These are phyloP conservation scores for Ptilonorhynchus violaceus DNA, from an alignment of 2,113 vertebrate genomes.

Conservation along the genomic window DNA sequence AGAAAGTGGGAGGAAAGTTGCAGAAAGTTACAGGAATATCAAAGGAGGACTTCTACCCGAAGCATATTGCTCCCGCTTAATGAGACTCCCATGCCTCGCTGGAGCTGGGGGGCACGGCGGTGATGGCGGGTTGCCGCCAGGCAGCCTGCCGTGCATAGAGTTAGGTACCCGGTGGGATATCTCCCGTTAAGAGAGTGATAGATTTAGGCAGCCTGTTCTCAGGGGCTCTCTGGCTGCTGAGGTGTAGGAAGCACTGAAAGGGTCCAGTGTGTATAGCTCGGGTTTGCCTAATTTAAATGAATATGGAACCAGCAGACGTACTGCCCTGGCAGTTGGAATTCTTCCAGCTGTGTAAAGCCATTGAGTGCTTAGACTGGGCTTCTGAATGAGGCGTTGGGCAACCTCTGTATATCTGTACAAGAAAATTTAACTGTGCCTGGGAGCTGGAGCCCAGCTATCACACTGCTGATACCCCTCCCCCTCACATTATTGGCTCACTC, in stretches of 20 bases:
- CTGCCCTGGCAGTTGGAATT: background rate
- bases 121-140: background rate
- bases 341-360: background rate
- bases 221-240: background rate
- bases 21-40: background rate
- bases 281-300: background rate
- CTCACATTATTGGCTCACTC: background rate
- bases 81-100: fast-evolving
- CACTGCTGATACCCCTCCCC: background rate
- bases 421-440: background rate
- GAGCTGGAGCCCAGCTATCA: background rate
- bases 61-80: background rate
- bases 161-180: background rate
- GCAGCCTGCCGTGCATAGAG: background rate
- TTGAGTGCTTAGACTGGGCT: background rate
- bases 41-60: background rate
- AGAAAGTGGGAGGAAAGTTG: background rate
- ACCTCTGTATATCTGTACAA: fast-evolving
- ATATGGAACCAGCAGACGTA: background rate
- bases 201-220: background rate
- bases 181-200: background rate
- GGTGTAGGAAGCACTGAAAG: background rate
- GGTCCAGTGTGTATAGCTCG: fast-evolving
- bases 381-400: background rate
- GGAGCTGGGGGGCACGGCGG: fast-evolving